Percentiles rank a stretch among this genome's conserved stretches.
Evolutionary conservation across 2,113 vertebrate genomes (phyloP).

Genomic region (Sigmodon hispidus): DNA sequence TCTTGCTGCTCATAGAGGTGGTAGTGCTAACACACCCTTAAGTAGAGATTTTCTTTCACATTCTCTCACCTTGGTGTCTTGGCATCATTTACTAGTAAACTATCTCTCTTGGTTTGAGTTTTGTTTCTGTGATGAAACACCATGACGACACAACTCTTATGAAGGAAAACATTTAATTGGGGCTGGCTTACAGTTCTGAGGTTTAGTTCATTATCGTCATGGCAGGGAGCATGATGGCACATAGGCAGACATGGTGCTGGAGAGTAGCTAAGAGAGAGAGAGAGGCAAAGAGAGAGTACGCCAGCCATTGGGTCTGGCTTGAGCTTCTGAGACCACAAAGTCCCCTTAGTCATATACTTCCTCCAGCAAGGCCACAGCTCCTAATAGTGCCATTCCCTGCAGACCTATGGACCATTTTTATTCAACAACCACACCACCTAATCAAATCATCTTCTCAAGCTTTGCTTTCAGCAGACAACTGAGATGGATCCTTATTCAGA

Average conservation of each 20-base stretch:
- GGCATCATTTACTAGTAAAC: background rate
- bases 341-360: background rate
- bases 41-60: background rate
- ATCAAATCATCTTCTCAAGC: background rate
- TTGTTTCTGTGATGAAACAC: background rate
- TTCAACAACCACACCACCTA: background rate
- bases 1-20: background rate
- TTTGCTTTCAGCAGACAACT: slow-evolving; percentile 8
- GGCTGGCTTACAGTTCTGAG: background rate
- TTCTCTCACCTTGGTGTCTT: background rate
- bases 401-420: background rate
- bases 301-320: background rate
- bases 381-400: background rate
- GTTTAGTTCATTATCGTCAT: background rate
- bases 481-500: background rate
- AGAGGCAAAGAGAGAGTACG: background rate
- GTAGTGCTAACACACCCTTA: background rate
- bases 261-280: background rate
- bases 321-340: background rate
- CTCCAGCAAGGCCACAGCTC: background rate
- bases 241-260: background rate
- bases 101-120: background rate
- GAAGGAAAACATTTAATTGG: background rate
- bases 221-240: background rate
- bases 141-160: background rate